Base-by-base conservation (phyloP, 1,140 invertebrate species). In the Carposina sasakii region DNA sequence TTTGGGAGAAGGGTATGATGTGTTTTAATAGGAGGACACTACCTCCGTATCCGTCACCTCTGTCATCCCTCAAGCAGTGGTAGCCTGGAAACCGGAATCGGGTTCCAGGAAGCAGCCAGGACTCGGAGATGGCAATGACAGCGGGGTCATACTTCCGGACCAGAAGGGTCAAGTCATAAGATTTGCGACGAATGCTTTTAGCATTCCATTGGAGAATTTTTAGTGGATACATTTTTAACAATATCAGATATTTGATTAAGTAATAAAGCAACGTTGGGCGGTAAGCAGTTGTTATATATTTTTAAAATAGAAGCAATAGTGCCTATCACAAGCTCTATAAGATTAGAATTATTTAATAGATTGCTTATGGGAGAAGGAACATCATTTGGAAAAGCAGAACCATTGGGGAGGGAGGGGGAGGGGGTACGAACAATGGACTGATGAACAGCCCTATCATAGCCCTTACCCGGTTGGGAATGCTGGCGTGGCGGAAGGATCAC, bases 141-240 rank as follows among this genome's bases (percentile, higher is more conserved):
- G n/a, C 8, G 4, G 31, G 31, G n/a, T 13, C 3, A 13, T 8
- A 33, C 8, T 33, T 8, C 9, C 15, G 9, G 15, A 33, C 15
- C 15, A 33, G 36, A 22, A 34, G 26, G 16, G 22, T 15, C 1
- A 50, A n/a, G 16, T 42, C 48, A 50, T 31, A n/a, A 24, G 34
- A 21, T 31, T 42, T 50, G n/a, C 17, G 33, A 2, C 33, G 13
- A 5, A 49, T 36, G 26, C 41, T 49, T 23, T 45, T 30, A 28
- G 33, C 37, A 19, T 55, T 55, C 52, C 47, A 55, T 36, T 55
- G 52, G 9, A 49, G 31, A 21, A 54, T 43, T 16, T 6, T 12
- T 31, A 28, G 13, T 13, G 5, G 41, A n/a, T 39, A 2, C 30
- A 42, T 42, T 45, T 13, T 40, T 36, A 15, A 21, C 26, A 22